Base-by-base conservation (phyloP, 2,797 vertebrate genomes). In the Ceryle rudis region DNA sequence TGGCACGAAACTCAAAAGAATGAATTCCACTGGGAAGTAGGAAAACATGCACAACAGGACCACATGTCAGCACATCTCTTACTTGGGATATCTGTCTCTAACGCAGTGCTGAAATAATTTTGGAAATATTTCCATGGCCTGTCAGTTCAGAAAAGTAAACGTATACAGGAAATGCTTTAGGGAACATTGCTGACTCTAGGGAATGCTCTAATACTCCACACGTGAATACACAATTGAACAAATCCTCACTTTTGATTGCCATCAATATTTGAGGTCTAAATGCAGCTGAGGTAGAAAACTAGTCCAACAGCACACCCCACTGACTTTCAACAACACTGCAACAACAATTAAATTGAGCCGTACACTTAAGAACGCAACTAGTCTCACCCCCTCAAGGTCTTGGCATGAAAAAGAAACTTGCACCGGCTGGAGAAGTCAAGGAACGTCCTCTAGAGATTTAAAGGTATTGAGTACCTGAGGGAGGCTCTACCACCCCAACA, bases 251-350 rank as follows among this genome's bases (percentile, higher is more conserved):
- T 31, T 58, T 23, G 19, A 25, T 14, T 61, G 41, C 25, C 65
- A 60, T 42, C 54, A 42, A 35, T n/a, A 55, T 81, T 67, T 33
- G 3, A 47, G 49, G n/a, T 29, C 51, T 71, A 62, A 85, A 66
- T 7, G 35, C 21, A 86, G 54, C 52, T 82, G 6, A 2, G 51
- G 16, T 11, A 78, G 71, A 89, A 95, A 87, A 49, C 64, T 44
- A 61, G 72, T 84, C 51, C 25, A 93, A 96, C 33, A 97, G 93
- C 95, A 90, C 95, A 93, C 71, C 73, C 94, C 85, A 51, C 62
- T 77, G 97, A 66, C 78, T 22, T 58, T 33, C 46, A 57, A 15
- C 25, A 71, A 52, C 65, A 92, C 61, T 88, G 55, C 90, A 95
- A 39, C 41, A 29, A 33, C 12, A 60, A 44, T 10, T 54, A 25